Conservation (phyloP, 2,888 invertebrate species). For the Antitype chi region DNA sequence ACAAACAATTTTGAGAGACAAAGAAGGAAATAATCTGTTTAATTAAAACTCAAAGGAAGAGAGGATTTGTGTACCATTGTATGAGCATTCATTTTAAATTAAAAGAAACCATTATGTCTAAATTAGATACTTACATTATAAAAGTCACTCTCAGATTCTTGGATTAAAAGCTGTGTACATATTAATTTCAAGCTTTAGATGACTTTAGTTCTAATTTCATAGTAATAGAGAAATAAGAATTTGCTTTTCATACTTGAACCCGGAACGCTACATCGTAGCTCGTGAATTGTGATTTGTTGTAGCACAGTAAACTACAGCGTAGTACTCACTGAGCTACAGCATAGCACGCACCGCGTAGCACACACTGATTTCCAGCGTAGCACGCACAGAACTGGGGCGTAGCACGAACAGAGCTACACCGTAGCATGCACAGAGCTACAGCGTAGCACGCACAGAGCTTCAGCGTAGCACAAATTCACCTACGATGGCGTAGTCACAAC, state of each 20-base stretch:
- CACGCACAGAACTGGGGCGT: not conserved
- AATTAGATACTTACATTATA: not conserved
- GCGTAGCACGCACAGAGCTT: not conserved
- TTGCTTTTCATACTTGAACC: no score
- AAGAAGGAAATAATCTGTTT: slow-evolving; percentile 37
- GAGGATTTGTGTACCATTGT: slow-evolving; percentile 22
- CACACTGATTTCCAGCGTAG: not conserved
- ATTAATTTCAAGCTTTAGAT: not conserved
- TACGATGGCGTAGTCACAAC: not conserved
- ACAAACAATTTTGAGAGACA: slow-evolving; percentile 42
- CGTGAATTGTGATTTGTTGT: not conserved
- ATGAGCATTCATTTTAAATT: slow-evolving; percentile 10
- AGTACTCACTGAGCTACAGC: not conserved
- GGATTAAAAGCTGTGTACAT: not conserved
- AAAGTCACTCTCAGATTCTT: not conserved
- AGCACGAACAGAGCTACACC: not conserved
- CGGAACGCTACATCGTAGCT: not conserved
- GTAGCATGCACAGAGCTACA: not conserved
- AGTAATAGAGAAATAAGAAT: not conserved
- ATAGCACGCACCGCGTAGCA: not conserved
- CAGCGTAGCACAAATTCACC: not conserved
- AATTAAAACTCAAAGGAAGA: slow-evolving; percentile 34
- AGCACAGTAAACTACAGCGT: not conserved
- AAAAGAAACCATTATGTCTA: not conserved
- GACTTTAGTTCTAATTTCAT: not conserved